A percentile compares a stretch with the other conserved stretches of the same genome.
Evolutionary conservation across 1,140 invertebrate genomes (phyloP).

Genomic region (Drosophila guanche): DNA sequence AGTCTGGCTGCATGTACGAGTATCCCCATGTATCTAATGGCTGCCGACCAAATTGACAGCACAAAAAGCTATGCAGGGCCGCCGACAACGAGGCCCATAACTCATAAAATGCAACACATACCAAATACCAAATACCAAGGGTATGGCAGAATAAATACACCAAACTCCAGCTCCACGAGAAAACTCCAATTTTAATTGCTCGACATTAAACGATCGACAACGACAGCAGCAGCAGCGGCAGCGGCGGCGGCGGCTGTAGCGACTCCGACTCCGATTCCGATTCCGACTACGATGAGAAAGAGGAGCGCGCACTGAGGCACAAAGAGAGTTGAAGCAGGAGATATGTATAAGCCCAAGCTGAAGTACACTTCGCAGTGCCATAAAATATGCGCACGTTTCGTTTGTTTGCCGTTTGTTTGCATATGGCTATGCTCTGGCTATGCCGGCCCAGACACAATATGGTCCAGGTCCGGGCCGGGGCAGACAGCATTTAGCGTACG

Average conservation of each 20-base stretch:
- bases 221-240: conserved; percentile 15
- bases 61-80: conserved; percentile 52
- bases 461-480: conserved; percentile 42
- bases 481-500: conserved; percentile 81
- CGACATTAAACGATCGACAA: conserved; percentile 78
- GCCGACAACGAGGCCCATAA: conserved; percentile 63
- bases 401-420: conserved; percentile 75
- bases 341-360: background rate
- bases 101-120: conserved; percentile 54
- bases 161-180: conserved; percentile 45
- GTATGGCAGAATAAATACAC: conserved; percentile 17
- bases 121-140: conserved; percentile 59
- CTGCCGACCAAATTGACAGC: conserved; percentile 44
- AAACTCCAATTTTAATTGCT: conserved; percentile 79
- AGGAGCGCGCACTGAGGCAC: too few species aligned
- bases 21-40: conserved; percentile 35
- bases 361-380: conserved; percentile 56
- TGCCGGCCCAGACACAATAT: conserved; percentile 14
- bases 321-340: too few species aligned
- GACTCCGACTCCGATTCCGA: conserved; percentile 32
- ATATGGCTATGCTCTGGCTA: conserved; percentile 42
- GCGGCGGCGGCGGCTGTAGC: conserved; percentile 8
- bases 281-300: conserved; percentile 10
- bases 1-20: conserved; percentile 7
- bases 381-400: conserved; percentile 80